These are phyloP conservation scores for Pammene aurita DNA, from an alignment of 2,888 invertebrate genomes.

Conservation along the genomic window DNA sequence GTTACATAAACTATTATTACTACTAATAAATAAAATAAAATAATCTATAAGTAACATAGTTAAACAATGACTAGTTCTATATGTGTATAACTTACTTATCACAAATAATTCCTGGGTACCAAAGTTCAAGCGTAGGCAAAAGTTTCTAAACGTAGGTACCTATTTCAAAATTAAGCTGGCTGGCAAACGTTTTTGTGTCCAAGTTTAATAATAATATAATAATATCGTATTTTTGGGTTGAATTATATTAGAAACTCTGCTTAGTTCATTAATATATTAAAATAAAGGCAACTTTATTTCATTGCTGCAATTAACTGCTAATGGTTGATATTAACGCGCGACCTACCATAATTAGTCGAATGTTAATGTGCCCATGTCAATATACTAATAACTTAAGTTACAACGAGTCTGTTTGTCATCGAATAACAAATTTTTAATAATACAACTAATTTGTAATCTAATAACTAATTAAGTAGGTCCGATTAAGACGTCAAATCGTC, in stretches of 20 bases:
- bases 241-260: slow-evolving; percentile 1
- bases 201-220: not conserved
- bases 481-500: slow-evolving; percentile 80
- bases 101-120: too few species aligned
- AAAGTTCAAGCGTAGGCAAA: too few species aligned
- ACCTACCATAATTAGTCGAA: slow-evolving; percentile 73
- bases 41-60: too few species aligned
- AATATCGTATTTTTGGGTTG: not conserved
- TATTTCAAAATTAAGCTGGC: too few species aligned
- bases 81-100: too few species aligned
- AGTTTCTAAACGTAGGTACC: too few species aligned
- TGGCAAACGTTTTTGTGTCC: too few species aligned
- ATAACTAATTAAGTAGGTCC: slow-evolving; percentile 76
- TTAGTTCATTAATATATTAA: slow-evolving; percentile 26
- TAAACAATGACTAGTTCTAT: too few species aligned
- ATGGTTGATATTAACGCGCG: slow-evolving; percentile 51
- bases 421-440: slow-evolving; percentile 59
- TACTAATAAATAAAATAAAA: too few species aligned
- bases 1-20: too few species aligned
- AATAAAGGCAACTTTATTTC: slow-evolving; percentile 25
- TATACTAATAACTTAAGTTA: slow-evolving; percentile 62
- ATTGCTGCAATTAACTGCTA: slow-evolving; percentile 20
- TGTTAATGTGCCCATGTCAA: slow-evolving; percentile 65
- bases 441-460: slow-evolving; percentile 71
- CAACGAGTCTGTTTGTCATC: slow-evolving; percentile 63